Evolutionary conservation across 2,113 vertebrate species (phyloP).

Genomic region (Tragulus kanchil): DNA sequence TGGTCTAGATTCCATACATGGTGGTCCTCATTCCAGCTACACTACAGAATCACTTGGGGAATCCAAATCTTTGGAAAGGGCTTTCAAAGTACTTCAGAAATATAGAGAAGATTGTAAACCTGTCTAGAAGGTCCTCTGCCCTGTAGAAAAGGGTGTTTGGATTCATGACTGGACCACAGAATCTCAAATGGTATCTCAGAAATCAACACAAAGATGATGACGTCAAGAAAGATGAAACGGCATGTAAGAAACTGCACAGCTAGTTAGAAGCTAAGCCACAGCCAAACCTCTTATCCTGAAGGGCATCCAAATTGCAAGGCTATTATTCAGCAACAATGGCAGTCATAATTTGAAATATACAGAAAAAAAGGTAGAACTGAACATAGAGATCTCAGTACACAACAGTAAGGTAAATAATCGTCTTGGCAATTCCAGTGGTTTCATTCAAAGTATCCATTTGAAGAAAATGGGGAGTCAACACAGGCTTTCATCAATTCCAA

Average conservation of each 20-base stretch:
- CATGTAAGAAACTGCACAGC: neutral
- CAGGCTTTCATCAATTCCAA: neutral
- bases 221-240: neutral
- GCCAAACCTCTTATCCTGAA: neutral
- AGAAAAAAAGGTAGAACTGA: neutral
- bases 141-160: neutral
- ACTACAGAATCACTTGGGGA: neutral
- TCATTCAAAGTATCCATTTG: conserved; percentile 40
- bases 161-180: neutral
- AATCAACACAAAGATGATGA: neutral
- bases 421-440: neutral
- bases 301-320: neutral
- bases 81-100: neutral
- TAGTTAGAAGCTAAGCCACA: neutral
- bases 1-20: neutral
- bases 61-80: neutral
- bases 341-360: neutral
- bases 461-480: neutral
- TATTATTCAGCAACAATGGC: neutral
- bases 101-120: neutral
- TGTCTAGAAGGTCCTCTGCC: neutral
- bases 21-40: neutral
- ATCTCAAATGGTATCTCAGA: neutral
- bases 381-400: conserved; percentile 3
- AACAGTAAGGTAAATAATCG: neutral